phyloP scores from a whole-genome alignment of 35 echinoderm and acorn worm genomes.

The Chiridota heheva region DNA sequence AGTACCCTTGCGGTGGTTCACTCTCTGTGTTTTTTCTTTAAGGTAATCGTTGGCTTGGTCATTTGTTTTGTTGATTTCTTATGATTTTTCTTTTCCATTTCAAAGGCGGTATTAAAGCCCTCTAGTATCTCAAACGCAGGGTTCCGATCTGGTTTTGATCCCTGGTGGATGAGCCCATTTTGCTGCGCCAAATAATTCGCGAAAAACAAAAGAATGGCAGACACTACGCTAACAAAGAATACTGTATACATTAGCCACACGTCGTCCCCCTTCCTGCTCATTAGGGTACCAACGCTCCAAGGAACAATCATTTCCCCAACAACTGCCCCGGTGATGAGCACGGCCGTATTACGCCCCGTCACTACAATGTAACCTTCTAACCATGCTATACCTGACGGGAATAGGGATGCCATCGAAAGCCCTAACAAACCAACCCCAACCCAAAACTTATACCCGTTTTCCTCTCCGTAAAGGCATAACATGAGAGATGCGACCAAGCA shows the following conservation, averaged over 20 bases:
- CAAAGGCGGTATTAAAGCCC: conserved; percentile 18
- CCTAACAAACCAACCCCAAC: conserved; percentile 61
- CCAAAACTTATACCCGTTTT: conserved; percentile 51
- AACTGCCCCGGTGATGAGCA: conserved; percentile 63
- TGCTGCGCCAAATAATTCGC: conserved; percentile 13
- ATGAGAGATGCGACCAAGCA: conserved; percentile 29
- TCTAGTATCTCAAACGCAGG: not conserved
- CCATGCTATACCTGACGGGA: conserved; percentile 89
- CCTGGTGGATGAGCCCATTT: conserved; percentile 19
- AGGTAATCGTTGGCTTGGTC: conserved; percentile 13
- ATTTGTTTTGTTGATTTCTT: conserved; percentile 23
- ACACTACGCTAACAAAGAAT: not conserved
- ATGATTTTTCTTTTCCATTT: conserved; percentile 9
- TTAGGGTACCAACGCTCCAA: conserved; percentile 37
- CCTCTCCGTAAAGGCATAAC: conserved; percentile 33
- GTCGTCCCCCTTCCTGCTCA: not conserved
- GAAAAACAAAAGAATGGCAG: conserved; percentile 20
- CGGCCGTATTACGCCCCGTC: conserved; percentile 62
- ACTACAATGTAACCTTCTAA: conserved; percentile 67
- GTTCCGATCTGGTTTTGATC: not conserved
- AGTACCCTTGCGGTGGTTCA: not conserved
- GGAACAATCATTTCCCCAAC: conserved; percentile 89
- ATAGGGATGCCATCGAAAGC: conserved; percentile 79
- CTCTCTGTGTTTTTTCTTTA: conserved; percentile 42
- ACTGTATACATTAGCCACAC: conserved; percentile 56